Conservation (phyloP, 2,113 vertebrate genomes). For the Lagopus muta region DNA sequence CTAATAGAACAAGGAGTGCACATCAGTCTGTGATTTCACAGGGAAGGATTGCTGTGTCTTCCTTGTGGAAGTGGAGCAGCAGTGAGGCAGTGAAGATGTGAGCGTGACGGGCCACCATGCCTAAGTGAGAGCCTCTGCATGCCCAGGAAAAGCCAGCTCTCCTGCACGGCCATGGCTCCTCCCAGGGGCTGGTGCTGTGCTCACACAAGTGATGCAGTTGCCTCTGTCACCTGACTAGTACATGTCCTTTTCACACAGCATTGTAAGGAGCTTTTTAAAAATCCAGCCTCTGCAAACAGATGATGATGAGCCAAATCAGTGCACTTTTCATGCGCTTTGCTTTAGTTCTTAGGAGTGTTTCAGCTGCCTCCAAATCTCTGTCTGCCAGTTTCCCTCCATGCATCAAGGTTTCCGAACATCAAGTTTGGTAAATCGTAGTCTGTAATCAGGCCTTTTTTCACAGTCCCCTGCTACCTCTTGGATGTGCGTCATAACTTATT, state of each 20-base stretch:
- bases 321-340: neutral
- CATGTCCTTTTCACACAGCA: neutral
- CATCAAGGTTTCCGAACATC: conserved; percentile 24
- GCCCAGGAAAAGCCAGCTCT: neutral
- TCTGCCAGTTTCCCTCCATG: neutral
- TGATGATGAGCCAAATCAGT: neutral
- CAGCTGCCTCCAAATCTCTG: neutral
- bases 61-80: neutral
- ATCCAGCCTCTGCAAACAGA: neutral
- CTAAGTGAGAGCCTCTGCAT: conserved; percentile 18
- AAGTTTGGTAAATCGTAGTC: neutral
- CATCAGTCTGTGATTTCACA: neutral
- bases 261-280: conserved; percentile 2
- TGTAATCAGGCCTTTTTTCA: neutral
- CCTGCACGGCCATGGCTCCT: neutral
- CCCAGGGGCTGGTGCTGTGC: conserved; percentile 1
- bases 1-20: conserved; percentile 1
- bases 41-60: neutral
- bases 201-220: neutral
- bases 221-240: neutral
- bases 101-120: neutral
- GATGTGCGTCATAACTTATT: neutral
- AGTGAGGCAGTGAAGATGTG: neutral
- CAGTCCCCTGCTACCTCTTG: neutral
- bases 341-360: neutral